Percentiles rank a stretch among this genome's conserved stretches.
phyloP scores from a whole-genome alignment of 1,140 invertebrate species.

The Prorops nasuta region DNA sequence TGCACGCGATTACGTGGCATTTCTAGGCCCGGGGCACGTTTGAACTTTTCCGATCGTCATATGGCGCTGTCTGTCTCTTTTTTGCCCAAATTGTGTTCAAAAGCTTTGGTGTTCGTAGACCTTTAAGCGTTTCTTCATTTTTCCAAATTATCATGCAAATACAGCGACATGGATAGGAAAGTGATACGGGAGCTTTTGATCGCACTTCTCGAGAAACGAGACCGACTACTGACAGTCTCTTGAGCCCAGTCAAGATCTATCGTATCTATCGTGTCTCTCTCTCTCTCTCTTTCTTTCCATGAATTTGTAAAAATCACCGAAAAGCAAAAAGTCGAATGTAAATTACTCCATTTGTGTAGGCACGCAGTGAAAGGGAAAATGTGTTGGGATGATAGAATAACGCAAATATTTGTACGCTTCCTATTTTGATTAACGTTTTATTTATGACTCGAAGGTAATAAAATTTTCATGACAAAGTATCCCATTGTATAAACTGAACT shows the following conservation, averaged over 20 bases:
- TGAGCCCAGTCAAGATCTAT: neutral
- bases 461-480: slow-evolving; percentile 18
- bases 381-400: slow-evolving; percentile 14
- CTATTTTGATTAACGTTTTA: slow-evolving; percentile 24
- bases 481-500: slow-evolving; percentile 7
- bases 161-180: too few species aligned
- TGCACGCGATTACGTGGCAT: slow-evolving; percentile 9
- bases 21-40: slow-evolving; percentile 6
- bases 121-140: too few species aligned
- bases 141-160: too few species aligned
- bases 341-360: slow-evolving; percentile 4
- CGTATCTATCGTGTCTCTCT: neutral
- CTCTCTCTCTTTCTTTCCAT: too few species aligned
- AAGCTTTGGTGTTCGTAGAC: slow-evolving; percentile 30
- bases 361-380: slow-evolving; percentile 16
- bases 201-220: slow-evolving; percentile 1
- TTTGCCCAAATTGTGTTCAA: slow-evolving; percentile 51
- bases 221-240: slow-evolving; percentile 1
- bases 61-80: slow-evolving; percentile 25
- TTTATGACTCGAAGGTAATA: slow-evolving; percentile 25
- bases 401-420: slow-evolving; percentile 26
- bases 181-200: too few species aligned
- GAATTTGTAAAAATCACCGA: too few species aligned
- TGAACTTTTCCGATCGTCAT: neutral
- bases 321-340: slow-evolving; percentile 1